These are phyloP conservation scores for Ophioninae sp. DNA, from an alignment of 2,888 invertebrate species.

Conservation along the genomic window DNA sequence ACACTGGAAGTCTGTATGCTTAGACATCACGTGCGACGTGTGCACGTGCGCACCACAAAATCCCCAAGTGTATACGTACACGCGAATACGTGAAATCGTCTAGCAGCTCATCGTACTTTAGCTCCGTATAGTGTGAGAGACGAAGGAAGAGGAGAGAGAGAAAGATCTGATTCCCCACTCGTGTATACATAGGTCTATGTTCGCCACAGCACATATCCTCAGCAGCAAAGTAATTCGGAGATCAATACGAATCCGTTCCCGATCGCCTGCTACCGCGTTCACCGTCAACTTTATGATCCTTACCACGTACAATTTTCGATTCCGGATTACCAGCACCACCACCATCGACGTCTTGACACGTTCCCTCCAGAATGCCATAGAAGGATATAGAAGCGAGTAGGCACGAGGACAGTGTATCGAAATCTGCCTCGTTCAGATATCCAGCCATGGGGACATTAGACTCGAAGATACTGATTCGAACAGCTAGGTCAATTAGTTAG, in stretches of 20 bases:
- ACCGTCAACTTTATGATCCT: conserved; percentile 32
- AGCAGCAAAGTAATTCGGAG: conserved; percentile 47
- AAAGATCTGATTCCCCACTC: conserved; percentile 37
- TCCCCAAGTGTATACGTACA: conserved; percentile 13
- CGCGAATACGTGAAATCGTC: conserved; percentile 34
- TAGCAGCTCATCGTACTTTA: conserved; percentile 48
- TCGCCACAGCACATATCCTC: conserved; percentile 24
- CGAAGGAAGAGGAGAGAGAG: not conserved
- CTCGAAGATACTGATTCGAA: conserved; percentile 62
- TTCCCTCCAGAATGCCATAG: conserved; percentile 20
- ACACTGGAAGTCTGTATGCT: conserved; percentile 11
- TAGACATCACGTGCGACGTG: conserved; percentile 30
- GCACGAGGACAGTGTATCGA: conserved; percentile 15
- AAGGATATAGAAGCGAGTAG: conserved; percentile 18
- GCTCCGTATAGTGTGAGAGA: conserved; percentile 19
- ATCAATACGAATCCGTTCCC: conserved; percentile 49
- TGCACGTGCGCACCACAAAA: conserved; percentile 29
- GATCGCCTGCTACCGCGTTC: conserved; percentile 18
- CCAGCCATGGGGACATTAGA: not conserved
- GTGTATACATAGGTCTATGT: conserved; percentile 15
- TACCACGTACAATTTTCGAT: conserved; percentile 48
- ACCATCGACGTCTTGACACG: conserved; percentile 15
- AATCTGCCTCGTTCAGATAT: conserved; percentile 28
- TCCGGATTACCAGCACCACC: conserved; percentile 27
- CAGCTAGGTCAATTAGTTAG: conserved; percentile 16